A percentile compares a stretch with the other conserved stretches of the same genome.
phyloP scores from a whole-genome alignment of 2,888 invertebrate genomes.

The Drosophila quasianomalipes region DNA sequence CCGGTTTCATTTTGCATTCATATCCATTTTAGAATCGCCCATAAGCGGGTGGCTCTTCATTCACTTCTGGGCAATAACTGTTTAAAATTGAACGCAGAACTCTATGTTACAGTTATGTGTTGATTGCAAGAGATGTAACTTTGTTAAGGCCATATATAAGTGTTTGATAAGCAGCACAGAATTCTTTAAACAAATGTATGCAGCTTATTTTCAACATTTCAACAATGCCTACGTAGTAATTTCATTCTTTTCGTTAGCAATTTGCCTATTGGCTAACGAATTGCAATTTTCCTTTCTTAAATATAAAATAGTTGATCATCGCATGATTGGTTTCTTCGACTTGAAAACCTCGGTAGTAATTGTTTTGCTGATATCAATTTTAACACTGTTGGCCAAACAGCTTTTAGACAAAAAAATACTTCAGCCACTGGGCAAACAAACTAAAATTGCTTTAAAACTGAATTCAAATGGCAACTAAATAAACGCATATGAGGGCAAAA shows the following conservation, averaged over 20 bases:
- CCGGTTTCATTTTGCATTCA: conserved; percentile 46
- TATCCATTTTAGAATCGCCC: conserved; percentile 5
- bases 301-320: neutral
- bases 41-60: conserved; percentile 13
- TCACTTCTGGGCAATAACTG: conserved; percentile 7
- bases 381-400: conserved; percentile 30
- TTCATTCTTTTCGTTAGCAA: neutral
- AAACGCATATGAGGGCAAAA: conserved; percentile 36
- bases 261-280: neutral
- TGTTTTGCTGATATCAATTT: neutral
- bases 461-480: conserved; percentile 58
- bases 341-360: neutral
- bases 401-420: conserved; percentile 17
- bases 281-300: neutral
- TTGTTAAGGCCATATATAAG: neutral
- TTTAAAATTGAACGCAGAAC: neutral
- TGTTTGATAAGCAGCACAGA: neutral
- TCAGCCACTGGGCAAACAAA: conserved; percentile 1
- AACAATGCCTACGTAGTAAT: neutral
- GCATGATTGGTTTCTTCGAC: neutral
- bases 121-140: neutral
- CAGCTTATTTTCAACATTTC: neutral
- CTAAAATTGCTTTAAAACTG: conserved; percentile 41
- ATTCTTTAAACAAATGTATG: neutral
- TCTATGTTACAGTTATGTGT: neutral